Percentiles rank a stretch among this genome's conserved stretches.
Evolutionary conservation across 1,140 invertebrate genomes (phyloP).

Genomic region (Eupristina koningsbergeri): DNA sequence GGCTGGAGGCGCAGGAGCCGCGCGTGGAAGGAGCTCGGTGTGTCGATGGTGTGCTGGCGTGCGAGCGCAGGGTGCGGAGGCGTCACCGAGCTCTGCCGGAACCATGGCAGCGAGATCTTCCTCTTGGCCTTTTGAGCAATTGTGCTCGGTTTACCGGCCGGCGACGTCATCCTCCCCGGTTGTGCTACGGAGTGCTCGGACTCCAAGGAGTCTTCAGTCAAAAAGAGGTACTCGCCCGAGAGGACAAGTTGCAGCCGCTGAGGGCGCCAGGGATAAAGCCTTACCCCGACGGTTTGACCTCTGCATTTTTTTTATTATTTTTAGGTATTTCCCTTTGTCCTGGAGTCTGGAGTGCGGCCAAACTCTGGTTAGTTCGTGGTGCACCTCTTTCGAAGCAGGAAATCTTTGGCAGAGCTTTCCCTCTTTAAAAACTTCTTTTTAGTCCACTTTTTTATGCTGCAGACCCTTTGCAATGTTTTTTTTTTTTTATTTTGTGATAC

Average conservation of each 20-base stretch:
- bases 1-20: slow-evolving; percentile 77
- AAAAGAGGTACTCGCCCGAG: too few species aligned
- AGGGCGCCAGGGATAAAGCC: slow-evolving; percentile 40
- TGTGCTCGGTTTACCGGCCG: slow-evolving; percentile 72
- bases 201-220: too few species aligned
- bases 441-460: too few species aligned
- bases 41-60: slow-evolving; percentile 91
- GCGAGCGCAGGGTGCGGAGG: slow-evolving; percentile 81
- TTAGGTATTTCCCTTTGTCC: not conserved
- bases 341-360: slow-evolving; percentile 4
- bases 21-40: slow-evolving; percentile 85
- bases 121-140: slow-evolving; percentile 81
- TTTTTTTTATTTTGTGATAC: not conserved
- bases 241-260: slow-evolving; percentile 60
- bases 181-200: too few species aligned
- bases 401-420: not conserved
- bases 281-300: not conserved
- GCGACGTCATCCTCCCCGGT: slow-evolving; percentile 68
- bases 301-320: not conserved
- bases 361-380: slow-evolving; percentile 32
- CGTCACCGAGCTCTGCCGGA: slow-evolving; percentile 83
- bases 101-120: slow-evolving; percentile 92
- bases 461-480: too few species aligned
- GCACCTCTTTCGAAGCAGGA: not conserved
- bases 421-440: too few species aligned